Base-by-base conservation (phyloP, 2,888 invertebrate species). In the Dioctria rufipes region DNA sequence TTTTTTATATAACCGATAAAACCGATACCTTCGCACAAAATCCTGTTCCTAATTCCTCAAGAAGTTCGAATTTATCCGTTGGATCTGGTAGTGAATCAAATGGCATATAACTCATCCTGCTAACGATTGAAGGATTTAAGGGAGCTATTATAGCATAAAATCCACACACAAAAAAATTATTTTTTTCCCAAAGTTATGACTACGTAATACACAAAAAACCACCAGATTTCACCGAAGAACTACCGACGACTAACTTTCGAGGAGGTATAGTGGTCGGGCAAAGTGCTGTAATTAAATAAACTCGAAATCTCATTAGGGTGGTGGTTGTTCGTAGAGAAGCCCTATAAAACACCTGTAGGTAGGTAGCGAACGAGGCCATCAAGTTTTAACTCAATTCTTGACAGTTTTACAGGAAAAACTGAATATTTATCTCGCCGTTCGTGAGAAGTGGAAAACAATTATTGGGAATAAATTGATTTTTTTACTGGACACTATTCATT, bases 51-150 rank as follows among this genome's bases (percentile, higher is more conserved):
- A 89, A 86, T 82, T 88, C 88, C 81, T 89, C 88, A 81, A 85
- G 87, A 40, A 97, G 90, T 78, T 91, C 90, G 89, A 95, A 98
- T 83, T 95, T 92, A 83, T 94, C 93, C 79, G 92, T 92, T 0
- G 96, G 96, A 88, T 94, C 94, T 78, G 94, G 93, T 82, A 97
- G 90, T 83, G 93, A 91, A 83, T 93, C 90, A 82, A 94, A 90
- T 82, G 92, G 91, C 77, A 93, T 85, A 86, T 89, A 86, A 78
- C 63, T 80, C 83, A 80, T 81, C 65, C 61, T 80, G 49, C 58
- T 49, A 80, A 77, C 77, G 46, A 5, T 11, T 13, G 9, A 60
- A 51, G 13, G 25, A 25, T 25, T 25, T 25, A 25, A 25, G 1
- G 25, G 25, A 25, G 25, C 25, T 25, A 40, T 6, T 58, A 51